phyloP scores from a whole-genome alignment of 2,888 invertebrate species.

The Ctena decussata region DNA sequence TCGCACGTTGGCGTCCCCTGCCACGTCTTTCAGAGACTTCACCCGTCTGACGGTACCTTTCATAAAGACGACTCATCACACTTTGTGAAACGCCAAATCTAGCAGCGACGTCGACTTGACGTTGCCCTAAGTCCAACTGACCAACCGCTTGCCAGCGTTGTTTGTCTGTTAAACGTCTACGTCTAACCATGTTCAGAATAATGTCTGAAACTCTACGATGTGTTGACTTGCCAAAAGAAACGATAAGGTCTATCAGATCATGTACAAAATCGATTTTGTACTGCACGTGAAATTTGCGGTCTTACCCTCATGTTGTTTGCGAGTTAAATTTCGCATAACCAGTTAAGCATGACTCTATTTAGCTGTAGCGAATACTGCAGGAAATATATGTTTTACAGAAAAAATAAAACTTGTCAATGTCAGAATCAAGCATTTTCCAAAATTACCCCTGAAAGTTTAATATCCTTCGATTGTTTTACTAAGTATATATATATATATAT shows the following conservation, averaged over 20 bases:
- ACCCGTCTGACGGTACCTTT: constrained; percentile 9
- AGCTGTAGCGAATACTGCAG: background rate
- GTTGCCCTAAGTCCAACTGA: background rate
- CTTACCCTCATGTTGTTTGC: background rate
- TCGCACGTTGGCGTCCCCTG: background rate
- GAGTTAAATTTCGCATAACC: background rate
- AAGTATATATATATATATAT: too few relatives aligned
- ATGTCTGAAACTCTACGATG: background rate
- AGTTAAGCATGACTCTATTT: background rate
- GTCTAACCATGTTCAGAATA: constrained; percentile 1
- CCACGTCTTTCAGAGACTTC: background rate
- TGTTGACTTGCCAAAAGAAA: background rate
- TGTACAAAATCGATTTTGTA: background rate
- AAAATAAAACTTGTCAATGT: background rate
- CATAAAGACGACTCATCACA: constrained; percentile 7
- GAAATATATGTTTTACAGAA: background rate
- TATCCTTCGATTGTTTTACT: too few relatives aligned
- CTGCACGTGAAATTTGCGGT: background rate
- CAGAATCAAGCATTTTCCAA: too few relatives aligned
- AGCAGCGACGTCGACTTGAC: constrained; percentile 2
- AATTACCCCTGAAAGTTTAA: too few relatives aligned
- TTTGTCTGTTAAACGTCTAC: constrained; percentile 4
- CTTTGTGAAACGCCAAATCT: background rate
- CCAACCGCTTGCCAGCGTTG: constrained; percentile 7
- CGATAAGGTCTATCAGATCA: background rate